phyloP scores from a whole-genome alignment of 2,888 invertebrate genomes.

The Perdita meconis region DNA sequence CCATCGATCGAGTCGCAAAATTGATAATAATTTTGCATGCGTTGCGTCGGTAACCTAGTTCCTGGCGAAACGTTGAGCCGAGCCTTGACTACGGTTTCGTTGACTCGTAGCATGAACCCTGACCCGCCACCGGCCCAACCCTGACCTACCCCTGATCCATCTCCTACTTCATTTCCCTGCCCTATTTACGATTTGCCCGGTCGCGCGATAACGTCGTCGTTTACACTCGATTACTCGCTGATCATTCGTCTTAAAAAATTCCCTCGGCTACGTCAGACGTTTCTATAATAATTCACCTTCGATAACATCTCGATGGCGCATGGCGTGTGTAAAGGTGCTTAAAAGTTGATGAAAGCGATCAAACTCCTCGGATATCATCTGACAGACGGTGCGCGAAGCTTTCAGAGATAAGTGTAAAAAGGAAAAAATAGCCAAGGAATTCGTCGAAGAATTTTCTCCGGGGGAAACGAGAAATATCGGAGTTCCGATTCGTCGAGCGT shows the following conservation, averaged over 20 bases:
- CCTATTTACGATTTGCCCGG: constrained; percentile 42
- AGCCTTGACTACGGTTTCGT: constrained; percentile 51
- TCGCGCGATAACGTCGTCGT: constrained; percentile 7
- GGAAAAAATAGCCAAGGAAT: no score
- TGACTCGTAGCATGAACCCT: constrained; percentile 26
- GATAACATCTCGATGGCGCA: no score
- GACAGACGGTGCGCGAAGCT: no score
- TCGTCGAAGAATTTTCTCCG: no score
- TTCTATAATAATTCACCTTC: no score
- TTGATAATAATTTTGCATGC: constrained; percentile 14
- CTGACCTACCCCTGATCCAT: constrained; percentile 36
- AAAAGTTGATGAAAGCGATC: no score
- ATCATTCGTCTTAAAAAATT: no score
- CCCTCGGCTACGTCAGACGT: no score
- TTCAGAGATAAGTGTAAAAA: no score
- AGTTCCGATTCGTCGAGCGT: neutral
- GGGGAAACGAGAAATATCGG: neutral
- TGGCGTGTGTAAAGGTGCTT: no score
- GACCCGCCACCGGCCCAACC: constrained; percentile 50
- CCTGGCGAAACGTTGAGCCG: neutral
- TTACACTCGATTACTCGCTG: neutral
- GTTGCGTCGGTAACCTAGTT: constrained; percentile 33
- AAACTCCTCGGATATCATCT: no score
- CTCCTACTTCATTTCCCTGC: constrained; percentile 37
- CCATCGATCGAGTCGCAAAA: constrained; percentile 12